Evolutionary conservation across 2,888 invertebrate genomes (phyloP), one percentile per base, ranked within the genome.

Genomic region (Meghimatium bilineatum): DNA sequence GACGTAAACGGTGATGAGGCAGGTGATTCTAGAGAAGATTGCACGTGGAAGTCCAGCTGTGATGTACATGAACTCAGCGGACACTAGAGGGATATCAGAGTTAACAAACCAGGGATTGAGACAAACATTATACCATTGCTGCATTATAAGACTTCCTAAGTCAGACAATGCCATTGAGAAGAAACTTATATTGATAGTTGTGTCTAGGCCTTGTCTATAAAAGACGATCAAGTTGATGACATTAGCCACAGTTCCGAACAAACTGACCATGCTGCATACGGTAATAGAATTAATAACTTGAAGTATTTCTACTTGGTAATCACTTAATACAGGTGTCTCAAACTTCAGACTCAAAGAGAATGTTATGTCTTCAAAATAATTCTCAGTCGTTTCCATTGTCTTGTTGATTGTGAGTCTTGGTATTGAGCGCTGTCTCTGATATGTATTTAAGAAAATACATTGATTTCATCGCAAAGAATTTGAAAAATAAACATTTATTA

Each of bases 151-250:
- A 52, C 71, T 71, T 14, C 34, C 44, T 23, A 80, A 29, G 52
- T 80, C 80, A 34, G 80, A 69, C 2, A 49, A 26, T 1, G 80
- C 80, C 52, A 80, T 44, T 1, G 49, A 32, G 17, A 69, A 63
- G 69, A 80, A 71, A 26, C 52, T 80, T 32, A 80, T 80, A 56
- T 80, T 71, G 29, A 80, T 71, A 1, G 80, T 67, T 17, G 32
- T 32, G 5, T 36, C 44, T 6, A 80, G 71, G 1, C 80, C 80
- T 17, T 49, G 71, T 34, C 32, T 80, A 23, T 52, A 38, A 71
- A 80, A 80, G 10, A 80, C 71, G 14, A 52, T n/a, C 52, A 80
- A 23, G 56, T 71, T 80, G 32, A 80, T 34, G 3, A 80, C 52
- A n/a, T 80, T 80, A 5, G 38, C 71, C 12, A 69, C 29, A 6